Conservation (phyloP, 2,113 vertebrate genomes). For the Bubo bubo region DNA sequence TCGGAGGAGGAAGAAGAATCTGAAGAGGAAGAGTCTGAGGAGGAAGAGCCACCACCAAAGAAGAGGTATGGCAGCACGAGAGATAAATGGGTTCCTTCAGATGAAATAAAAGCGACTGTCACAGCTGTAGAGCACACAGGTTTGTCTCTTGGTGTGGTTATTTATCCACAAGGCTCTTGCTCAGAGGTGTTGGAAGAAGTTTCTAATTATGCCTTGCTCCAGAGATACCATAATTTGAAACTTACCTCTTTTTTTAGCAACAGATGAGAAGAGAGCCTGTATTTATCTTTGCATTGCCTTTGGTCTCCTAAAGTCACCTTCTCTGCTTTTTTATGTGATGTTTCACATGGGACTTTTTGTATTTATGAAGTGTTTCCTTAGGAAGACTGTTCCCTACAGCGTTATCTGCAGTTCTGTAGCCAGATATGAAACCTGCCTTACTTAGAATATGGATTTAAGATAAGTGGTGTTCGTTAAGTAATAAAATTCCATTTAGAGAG, state of each 20-base stretch:
- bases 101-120: not conserved
- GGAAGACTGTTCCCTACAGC: not conserved
- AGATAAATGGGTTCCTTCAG: not conserved
- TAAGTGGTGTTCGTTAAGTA: not conserved
- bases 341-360: not conserved
- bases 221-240: not conserved
- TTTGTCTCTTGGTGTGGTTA: not conserved
- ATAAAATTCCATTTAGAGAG: not conserved
- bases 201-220: not conserved
- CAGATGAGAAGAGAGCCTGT: not conserved
- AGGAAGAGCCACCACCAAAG: slow-evolving; percentile 84
- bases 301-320: not conserved
- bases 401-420: not conserved
- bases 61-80: slow-evolving; percentile 74
- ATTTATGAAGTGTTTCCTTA: not conserved
- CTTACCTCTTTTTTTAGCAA: not conserved
- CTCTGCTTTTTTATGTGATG: not conserved
- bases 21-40: slow-evolving; percentile 81
- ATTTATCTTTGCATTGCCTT: not conserved
- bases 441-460: not conserved
- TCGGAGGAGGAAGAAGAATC: slow-evolving; percentile 82
- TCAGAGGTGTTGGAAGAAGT: not conserved
- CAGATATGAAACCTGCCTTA: not conserved
- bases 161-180: not conserved
- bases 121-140: not conserved